These are phyloP conservation scores for Whitmania pigra DNA, from an alignment of 1,140 invertebrate genomes.

Conservation along the genomic window DNA sequence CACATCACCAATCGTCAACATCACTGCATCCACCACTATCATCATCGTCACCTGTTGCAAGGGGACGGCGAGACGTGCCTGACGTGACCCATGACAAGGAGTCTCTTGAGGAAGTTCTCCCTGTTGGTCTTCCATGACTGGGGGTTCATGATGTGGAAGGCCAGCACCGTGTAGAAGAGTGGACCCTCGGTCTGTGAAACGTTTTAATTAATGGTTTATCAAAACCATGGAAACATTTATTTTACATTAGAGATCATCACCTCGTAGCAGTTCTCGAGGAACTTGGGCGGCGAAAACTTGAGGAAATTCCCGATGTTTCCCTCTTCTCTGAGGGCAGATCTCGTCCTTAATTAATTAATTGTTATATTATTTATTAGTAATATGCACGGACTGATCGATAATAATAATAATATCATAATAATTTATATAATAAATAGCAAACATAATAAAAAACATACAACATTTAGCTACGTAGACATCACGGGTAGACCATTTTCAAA, in stretches of 20 bases:
- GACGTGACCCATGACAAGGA: conserved; percentile 65
- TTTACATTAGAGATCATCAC: conserved; percentile 27
- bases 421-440: conserved; percentile 19
- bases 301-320: conserved; percentile 57
- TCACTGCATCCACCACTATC: neutral
- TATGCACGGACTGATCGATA: too few species aligned
- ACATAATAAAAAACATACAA: too few species aligned
- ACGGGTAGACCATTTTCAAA: neutral
- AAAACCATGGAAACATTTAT: neutral
- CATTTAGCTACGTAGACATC: too few species aligned
- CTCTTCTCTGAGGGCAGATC: conserved; percentile 60
- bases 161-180: conserved; percentile 68
- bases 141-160: conserved; percentile 62
- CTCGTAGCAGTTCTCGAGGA: conserved; percentile 68
- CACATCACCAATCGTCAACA: neutral
- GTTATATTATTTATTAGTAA: too few species aligned
- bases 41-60: conserved; percentile 24
- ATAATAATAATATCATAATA: conserved; percentile 16
- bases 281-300: conserved; percentile 47
- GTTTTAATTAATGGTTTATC: neutral
- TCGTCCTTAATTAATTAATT: conserved; percentile 60
- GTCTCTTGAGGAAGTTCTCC: conserved; percentile 59
- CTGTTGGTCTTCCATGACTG: conserved; percentile 54
- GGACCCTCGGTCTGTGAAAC: conserved; percentile 61
- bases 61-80: conserved; percentile 43